phyloP scores from a whole-genome alignment of 2,797 vertebrate genomes.

The Stomatorhinus walkeri region DNA sequence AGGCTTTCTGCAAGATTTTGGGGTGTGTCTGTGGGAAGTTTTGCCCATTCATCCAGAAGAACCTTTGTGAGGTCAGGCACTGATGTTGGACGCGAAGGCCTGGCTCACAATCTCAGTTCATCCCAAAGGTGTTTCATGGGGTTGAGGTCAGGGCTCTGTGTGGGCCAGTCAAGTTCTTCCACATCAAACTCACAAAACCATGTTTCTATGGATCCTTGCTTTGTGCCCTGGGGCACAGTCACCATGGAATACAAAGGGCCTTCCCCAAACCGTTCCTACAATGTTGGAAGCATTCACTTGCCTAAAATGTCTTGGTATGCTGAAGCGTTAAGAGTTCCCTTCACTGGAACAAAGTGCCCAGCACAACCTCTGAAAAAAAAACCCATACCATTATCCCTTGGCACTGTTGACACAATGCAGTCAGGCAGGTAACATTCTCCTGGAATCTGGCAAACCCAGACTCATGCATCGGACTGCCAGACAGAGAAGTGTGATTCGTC shows the following conservation, averaged over 20 bases:
- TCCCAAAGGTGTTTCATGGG: neutral
- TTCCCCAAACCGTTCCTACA: neutral
- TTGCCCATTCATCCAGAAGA: neutral
- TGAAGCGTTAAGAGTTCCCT: neutral
- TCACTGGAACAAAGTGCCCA: neutral
- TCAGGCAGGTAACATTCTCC: neutral
- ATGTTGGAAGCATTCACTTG: neutral
- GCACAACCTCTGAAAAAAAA: neutral
- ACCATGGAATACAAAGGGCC: neutral
- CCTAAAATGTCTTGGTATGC: neutral
- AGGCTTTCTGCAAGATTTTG: neutral
- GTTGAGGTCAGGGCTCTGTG: neutral
- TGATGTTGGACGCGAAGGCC: neutral
- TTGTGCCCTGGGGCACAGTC: neutral
- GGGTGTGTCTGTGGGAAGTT: neutral
- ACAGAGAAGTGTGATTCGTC: neutral
- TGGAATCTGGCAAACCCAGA: neutral
- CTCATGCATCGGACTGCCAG: neutral
- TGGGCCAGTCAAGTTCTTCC: neutral
- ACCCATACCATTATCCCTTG: neutral
- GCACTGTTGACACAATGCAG: neutral
- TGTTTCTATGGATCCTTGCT: neutral
- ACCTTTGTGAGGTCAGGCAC: neutral
- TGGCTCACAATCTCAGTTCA: neutral
- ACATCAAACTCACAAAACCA: neutral